Conservation (phyloP, 2,888 invertebrate genomes). For the Athetis lepigone region DNA sequence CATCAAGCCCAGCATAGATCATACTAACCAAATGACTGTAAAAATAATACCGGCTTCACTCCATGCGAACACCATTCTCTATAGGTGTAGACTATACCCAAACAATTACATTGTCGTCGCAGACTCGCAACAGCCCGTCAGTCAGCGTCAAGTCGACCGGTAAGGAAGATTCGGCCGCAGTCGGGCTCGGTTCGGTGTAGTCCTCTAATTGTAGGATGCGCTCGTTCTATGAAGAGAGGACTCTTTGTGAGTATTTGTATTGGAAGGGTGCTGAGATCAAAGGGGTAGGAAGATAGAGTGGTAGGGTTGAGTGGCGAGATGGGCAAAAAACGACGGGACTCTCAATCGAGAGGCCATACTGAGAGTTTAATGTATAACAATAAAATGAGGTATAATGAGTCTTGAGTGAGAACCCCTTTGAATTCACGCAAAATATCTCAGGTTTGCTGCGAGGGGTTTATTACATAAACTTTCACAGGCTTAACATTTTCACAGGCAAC, state of each 20-base stretch:
- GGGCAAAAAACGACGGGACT: too few species aligned
- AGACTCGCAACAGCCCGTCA: constrained; percentile 78
- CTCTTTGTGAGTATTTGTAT: constrained; percentile 2
- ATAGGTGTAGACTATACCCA: constrained; percentile 83
- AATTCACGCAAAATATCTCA: too few species aligned
- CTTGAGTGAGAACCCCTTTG: too few species aligned
- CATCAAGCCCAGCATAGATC: constrained; percentile 4
- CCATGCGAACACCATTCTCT: constrained; percentile 77
- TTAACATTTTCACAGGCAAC: too few species aligned
- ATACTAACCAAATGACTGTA: constrained; percentile 44
- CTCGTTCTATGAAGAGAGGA: constrained; percentile 75
- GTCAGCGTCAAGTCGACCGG: constrained; percentile 79
- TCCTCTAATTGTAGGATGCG: constrained; percentile 78
- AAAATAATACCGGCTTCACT: constrained; percentile 41
- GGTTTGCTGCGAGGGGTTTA: too few species aligned
- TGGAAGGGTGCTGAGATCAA: neutral
- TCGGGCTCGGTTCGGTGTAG: constrained; percentile 62
- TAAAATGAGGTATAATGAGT: too few species aligned
- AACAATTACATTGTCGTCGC: constrained; percentile 87
- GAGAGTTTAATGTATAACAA: too few species aligned
- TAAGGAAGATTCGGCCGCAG: constrained; percentile 62
- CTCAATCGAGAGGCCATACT: too few species aligned
- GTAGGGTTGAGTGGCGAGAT: too few species aligned
- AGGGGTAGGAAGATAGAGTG: too few species aligned
- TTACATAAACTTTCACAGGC: too few species aligned